Conservation (phyloP, 2,888 invertebrate species). For the Hydroisotoma schaefferi region DNA sequence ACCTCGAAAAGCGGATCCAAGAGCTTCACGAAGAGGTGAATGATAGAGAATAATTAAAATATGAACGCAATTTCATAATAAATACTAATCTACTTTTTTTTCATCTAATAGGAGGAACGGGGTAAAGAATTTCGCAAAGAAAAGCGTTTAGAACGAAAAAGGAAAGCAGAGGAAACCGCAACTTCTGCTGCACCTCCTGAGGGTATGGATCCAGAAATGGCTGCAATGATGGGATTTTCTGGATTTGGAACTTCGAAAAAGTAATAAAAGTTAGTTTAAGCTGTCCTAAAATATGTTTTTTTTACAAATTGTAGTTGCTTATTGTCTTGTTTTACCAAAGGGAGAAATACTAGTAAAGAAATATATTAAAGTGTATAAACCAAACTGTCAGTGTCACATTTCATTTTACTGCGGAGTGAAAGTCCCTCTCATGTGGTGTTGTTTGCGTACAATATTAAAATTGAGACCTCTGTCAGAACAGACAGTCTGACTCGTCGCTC, state of each 20-base stretch:
- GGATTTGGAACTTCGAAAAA: conserved; percentile 86
- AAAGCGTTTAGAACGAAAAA: conserved; percentile 80
- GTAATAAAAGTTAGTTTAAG: conserved; percentile 52
- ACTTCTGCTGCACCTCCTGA: conserved; percentile 51
- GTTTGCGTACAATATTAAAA: too few relatives aligned
- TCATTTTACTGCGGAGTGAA: too few relatives aligned
- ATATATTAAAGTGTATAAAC: too few relatives aligned
- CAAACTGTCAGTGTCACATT: too few relatives aligned
- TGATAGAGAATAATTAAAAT: not conserved
- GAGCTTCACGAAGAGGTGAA: conserved; percentile 86
- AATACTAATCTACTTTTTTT: not conserved
- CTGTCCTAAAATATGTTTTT: too few relatives aligned
- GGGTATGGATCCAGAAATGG: conserved; percentile 64
- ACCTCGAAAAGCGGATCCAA: conserved; percentile 81
- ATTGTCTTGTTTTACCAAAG: too few relatives aligned
- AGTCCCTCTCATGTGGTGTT: too few relatives aligned
- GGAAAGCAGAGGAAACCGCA: conserved; percentile 61
- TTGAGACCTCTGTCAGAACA: too few relatives aligned
- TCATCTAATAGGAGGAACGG: conserved; percentile 70
- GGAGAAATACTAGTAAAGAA: too few relatives aligned
- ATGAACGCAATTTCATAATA: not conserved
- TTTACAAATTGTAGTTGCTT: too few relatives aligned
- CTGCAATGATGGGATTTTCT: conserved; percentile 91
- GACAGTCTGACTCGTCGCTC: too few relatives aligned
- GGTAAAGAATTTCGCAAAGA: conserved; percentile 84